Evolutionary conservation across 2,888 invertebrate species (phyloP).

Genomic region (Rhamnusium bicolor): DNA sequence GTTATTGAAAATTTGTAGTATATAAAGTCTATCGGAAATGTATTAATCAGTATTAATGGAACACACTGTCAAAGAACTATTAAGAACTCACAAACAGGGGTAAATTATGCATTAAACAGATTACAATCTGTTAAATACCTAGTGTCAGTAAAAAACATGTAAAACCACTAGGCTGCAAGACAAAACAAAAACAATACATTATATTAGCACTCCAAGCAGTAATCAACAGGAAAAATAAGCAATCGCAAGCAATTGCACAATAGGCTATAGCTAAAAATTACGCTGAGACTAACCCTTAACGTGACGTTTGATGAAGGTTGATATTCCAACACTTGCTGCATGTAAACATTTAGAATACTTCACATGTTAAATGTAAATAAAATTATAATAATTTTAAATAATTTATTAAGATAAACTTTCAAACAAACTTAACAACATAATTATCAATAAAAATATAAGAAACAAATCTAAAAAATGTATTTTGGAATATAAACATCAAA

Average conservation of each 20-base stretch:
- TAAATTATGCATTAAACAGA: slow-evolving; percentile 34
- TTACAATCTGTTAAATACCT: slow-evolving; percentile 42
- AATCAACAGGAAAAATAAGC: slow-evolving; percentile 61
- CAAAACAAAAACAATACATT: slow-evolving; percentile 53
- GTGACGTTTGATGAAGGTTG: slow-evolving; percentile 68
- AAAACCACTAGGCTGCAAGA: slow-evolving; percentile 46
- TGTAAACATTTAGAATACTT: slow-evolving; percentile 62
- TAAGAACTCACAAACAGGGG: slow-evolving; percentile 30
- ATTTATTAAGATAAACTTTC: slow-evolving; percentile 56
- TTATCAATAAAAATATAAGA: slow-evolving; percentile 50
- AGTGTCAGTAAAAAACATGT: slow-evolving; percentile 50
- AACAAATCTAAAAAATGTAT: slow-evolving; percentile 60
- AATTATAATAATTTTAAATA: slow-evolving; percentile 43
- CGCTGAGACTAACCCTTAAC: slow-evolving; percentile 68
- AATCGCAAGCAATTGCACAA: slow-evolving; percentile 55
- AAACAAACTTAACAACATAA: slow-evolving; percentile 58
- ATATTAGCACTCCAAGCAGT: slow-evolving; percentile 72
- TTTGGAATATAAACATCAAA: not conserved
- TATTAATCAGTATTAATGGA: slow-evolving; percentile 28
- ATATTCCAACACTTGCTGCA: slow-evolving; percentile 70
- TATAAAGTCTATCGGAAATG: not conserved
- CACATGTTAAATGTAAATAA: slow-evolving; percentile 36
- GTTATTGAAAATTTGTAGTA: not conserved
- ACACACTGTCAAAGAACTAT: slow-evolving; percentile 38
- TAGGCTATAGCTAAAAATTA: slow-evolving; percentile 57